A percentile compares a stretch with the other conserved stretches of the same genome.
These are phyloP conservation scores for Caenorhabditis sp. DNA, from an alignment of 2,888 invertebrate genomes.

Conservation along the genomic window DNA sequence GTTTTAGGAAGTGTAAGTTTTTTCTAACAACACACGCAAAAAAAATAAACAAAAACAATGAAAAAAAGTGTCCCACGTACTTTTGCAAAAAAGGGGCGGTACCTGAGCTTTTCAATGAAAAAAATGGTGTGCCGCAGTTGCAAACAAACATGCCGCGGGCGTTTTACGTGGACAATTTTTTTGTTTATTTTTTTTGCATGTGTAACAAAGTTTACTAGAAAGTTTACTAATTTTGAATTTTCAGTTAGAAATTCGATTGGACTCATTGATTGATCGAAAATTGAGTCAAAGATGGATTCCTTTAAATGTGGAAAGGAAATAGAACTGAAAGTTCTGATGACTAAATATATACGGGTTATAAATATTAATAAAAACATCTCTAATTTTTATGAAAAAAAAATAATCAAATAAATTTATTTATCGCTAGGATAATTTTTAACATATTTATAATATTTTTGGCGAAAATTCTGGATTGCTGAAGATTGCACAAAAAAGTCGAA, in stretches of 20 bases:
- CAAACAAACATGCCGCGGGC: too few species aligned
- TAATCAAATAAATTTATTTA: too few species aligned
- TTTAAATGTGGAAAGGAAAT: conserved; percentile 35
- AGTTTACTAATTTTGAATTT: conserved; percentile 11
- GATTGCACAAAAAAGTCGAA: conserved; percentile 43
- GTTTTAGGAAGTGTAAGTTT: conserved; percentile 61
- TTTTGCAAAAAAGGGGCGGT: too few species aligned
- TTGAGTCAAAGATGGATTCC: conserved; percentile 51
- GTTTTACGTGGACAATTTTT: too few species aligned
- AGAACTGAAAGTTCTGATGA: neutral
- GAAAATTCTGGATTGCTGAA: conserved; percentile 38
- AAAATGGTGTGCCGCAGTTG: too few species aligned
- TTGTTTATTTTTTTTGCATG: too few species aligned
- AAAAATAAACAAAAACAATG: conserved; percentile 4
- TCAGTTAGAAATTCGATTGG: conserved; percentile 61
- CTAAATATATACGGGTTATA: neutral
- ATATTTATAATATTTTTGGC: conserved; percentile 39
- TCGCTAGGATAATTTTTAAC: conserved; percentile 5
- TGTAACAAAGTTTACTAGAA: neutral
- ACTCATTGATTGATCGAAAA: conserved; percentile 37
- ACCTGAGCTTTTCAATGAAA: too few species aligned
- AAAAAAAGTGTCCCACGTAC: neutral
- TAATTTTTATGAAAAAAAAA: too few species aligned
- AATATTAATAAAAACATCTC: neutral
- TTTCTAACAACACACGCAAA: neutral